phyloP scores from a whole-genome alignment of 2,113 vertebrate genomes.

The Hippotragus niger region DNA sequence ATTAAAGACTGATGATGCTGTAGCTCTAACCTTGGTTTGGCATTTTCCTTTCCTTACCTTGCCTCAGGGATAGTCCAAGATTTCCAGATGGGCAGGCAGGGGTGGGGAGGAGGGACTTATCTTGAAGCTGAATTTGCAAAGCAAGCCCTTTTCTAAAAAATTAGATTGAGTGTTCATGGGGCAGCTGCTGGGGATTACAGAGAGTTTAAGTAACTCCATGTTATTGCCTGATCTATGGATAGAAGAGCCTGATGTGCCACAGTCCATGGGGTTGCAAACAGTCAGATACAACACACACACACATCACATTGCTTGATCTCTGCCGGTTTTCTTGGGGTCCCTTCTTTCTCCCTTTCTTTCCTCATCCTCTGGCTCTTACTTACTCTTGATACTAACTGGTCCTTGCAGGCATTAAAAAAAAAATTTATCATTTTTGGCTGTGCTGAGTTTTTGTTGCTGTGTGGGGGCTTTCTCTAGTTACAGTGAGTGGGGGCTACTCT shows the following conservation, averaged over 20 bases:
- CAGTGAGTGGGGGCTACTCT: background rate
- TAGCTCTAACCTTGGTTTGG: background rate
- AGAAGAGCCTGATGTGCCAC: background rate
- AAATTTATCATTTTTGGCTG: background rate
- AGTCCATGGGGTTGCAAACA: background rate
- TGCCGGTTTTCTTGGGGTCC: background rate
- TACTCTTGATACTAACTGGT: background rate
- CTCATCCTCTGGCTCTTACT: background rate
- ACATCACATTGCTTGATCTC: background rate
- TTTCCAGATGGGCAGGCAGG: background rate
- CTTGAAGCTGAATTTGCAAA: conserved; percentile 27
- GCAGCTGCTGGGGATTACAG: background rate
- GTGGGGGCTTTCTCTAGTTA: background rate
- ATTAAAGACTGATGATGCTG: conserved; percentile 67
- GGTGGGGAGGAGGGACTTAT: background rate
- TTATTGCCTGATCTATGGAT: background rate
- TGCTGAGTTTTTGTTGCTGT: background rate
- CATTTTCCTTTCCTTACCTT: conserved; percentile 8
- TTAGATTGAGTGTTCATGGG: background rate
- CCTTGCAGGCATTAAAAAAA: background rate
- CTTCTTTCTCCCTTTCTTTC: background rate
- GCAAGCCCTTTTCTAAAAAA: background rate
- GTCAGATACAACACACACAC: background rate
- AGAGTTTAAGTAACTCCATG: background rate
- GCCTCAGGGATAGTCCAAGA: background rate